Evolutionary conservation across 2,888 invertebrate species (phyloP).

Genomic region (Rapana venosa): DNA sequence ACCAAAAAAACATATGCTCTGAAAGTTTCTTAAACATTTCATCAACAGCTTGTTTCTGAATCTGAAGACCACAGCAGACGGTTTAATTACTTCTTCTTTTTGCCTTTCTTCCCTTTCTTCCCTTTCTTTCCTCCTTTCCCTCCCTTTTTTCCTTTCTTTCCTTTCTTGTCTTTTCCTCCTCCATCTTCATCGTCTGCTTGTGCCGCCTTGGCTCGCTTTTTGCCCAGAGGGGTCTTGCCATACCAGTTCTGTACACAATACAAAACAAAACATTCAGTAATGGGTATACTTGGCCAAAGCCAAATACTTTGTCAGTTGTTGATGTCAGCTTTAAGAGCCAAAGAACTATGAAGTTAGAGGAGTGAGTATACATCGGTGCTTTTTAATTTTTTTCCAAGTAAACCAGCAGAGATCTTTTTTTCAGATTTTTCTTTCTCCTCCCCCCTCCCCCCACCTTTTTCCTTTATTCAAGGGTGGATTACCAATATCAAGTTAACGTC

Average conservation of each 20-base stretch:
- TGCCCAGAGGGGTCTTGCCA: slow-evolving; percentile 89
- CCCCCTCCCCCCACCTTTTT: too few relatives aligned
- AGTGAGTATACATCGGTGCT: not conserved
- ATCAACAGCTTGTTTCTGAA: not conserved
- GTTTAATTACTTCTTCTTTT: slow-evolving; percentile 58
- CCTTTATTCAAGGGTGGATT: too few relatives aligned
- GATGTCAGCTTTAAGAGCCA: too few relatives aligned
- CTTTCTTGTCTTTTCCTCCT: slow-evolving; percentile 65
- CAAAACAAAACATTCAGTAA: not conserved
- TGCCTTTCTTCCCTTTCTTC: slow-evolving; percentile 53
- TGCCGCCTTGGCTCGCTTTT: slow-evolving; percentile 84
- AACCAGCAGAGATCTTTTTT: too few relatives aligned
- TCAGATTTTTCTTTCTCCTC: too few relatives aligned
- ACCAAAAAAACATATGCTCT: too few relatives aligned
- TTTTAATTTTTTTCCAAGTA: too few relatives aligned
- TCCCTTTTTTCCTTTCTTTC: slow-evolving; percentile 58
- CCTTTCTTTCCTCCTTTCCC: slow-evolving; percentile 64
- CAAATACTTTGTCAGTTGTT: not conserved
- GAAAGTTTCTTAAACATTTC: not conserved
- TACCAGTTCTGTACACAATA: slow-evolving; percentile 73
- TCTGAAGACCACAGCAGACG: not conserved
- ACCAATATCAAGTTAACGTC: too few relatives aligned
- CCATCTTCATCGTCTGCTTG: slow-evolving; percentile 75
- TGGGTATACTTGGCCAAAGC: not conserved
- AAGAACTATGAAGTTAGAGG: not conserved